Conservation (phyloP, 2,888 invertebrate species). For the Ephialtes manifestator region DNA sequence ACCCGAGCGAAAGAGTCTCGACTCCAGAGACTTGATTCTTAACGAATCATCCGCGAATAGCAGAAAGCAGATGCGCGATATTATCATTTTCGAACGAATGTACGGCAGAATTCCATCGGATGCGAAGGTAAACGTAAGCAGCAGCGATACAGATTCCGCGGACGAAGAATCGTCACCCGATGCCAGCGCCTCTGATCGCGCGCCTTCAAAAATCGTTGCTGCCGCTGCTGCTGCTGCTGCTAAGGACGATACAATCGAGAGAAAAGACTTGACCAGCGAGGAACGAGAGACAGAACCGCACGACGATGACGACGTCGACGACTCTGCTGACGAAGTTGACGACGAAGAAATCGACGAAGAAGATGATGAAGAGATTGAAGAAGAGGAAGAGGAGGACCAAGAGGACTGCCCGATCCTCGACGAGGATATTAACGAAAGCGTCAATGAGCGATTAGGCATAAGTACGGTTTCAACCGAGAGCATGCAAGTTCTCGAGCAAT, state of each 20-base stretch:
- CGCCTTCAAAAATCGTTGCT: neutral
- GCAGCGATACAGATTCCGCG: slow-evolving; percentile 56
- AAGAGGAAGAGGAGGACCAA: slow-evolving; percentile 67
- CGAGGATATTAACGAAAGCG: slow-evolving; percentile 64
- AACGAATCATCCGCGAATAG: neutral
- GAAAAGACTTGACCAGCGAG: slow-evolving; percentile 20
- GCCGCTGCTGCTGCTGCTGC: neutral
- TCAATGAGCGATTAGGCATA: slow-evolving; percentile 73
- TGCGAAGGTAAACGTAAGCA: neutral
- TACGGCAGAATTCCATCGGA: slow-evolving; percentile 15
- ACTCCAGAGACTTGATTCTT: slow-evolving; percentile 6
- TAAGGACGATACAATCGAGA: neutral
- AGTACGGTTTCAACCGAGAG: slow-evolving; percentile 77
- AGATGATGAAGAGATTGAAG: slow-evolving; percentile 56
- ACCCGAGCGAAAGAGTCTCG: slow-evolving; percentile 60
- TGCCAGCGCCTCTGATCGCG: neutral
- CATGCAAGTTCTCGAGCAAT: slow-evolving; percentile 79
- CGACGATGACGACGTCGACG: slow-evolving; percentile 42
- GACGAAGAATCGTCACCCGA: slow-evolving; percentile 65
- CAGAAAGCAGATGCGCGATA: neutral
- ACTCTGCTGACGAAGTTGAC: slow-evolving; percentile 24
- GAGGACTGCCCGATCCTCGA: slow-evolving; percentile 70
- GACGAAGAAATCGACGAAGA: slow-evolving; percentile 58
- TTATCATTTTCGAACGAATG: slow-evolving; percentile 11
- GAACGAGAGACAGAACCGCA: slow-evolving; percentile 17